Percentiles rank a stretch among this genome's conserved stretches.
Evolutionary conservation across 2,113 vertebrate genomes (phyloP).

Genomic region (Apteryx mantelli): DNA sequence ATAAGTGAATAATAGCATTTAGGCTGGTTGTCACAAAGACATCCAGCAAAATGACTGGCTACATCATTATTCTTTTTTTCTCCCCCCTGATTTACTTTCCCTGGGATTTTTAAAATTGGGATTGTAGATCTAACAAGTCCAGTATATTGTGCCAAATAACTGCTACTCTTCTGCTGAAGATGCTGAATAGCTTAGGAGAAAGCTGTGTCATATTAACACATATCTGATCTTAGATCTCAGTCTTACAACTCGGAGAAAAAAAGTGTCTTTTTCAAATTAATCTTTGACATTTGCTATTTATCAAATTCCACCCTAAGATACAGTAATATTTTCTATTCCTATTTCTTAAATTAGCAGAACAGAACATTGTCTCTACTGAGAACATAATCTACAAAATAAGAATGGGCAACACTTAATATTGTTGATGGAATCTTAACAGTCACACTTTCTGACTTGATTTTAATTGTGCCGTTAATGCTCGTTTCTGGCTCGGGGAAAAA

Average conservation of each 20-base stretch:
- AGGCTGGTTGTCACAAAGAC: not conserved
- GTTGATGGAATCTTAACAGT: not conserved
- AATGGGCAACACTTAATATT: not conserved
- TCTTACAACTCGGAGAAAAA: not conserved
- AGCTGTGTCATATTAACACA: not conserved
- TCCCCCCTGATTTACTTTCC: not conserved
- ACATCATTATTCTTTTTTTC: not conserved
- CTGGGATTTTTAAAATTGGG: not conserved
- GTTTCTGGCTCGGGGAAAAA: not conserved
- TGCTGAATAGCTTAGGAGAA: not conserved
- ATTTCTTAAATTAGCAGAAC: not conserved
- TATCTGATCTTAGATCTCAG: not conserved
- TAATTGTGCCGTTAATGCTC: not conserved
- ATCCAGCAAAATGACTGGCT: not conserved
- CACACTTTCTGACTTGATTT: not conserved
- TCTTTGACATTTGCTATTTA: not conserved
- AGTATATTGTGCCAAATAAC: not conserved
- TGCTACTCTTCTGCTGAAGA: not conserved
- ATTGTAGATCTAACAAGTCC: not conserved
- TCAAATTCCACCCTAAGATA: not conserved
- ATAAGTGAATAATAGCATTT: not conserved
- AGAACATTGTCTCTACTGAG: not conserved
- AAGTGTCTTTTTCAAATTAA: not conserved
- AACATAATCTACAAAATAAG: not conserved
- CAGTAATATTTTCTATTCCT: not conserved